phyloP scores from a whole-genome alignment of 1,140 invertebrate species.

The Bombus affinis region DNA sequence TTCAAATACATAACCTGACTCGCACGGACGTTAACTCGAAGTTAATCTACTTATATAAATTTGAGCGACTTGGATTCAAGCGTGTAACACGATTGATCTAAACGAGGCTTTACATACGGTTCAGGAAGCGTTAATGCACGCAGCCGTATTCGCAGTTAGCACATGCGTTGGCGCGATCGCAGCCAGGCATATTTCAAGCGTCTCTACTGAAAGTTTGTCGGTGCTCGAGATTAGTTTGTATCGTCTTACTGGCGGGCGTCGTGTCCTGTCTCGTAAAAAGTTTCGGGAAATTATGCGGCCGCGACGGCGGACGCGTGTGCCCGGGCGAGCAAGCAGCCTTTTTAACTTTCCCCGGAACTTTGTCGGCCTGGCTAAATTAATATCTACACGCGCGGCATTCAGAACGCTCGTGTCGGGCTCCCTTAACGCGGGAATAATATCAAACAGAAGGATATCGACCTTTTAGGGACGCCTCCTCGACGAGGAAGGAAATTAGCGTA shows the following conservation, averaged over 20 bases:
- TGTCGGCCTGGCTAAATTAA: constrained; percentile 35
- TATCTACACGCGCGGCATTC: constrained; percentile 41
- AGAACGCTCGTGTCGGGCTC: not conserved
- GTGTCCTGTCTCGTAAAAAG: constrained; percentile 37
- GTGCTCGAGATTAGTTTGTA: constrained; percentile 38
- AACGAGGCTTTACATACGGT: not conserved
- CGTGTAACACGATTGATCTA: not conserved
- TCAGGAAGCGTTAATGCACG: constrained; percentile 48
- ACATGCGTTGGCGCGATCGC: not conserved
- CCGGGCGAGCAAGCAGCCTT: constrained; percentile 15
- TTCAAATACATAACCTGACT: no score
- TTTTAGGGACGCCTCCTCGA: no score
- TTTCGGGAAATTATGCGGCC: constrained; percentile 37
- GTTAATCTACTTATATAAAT: not conserved
- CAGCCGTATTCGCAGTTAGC: constrained; percentile 6
- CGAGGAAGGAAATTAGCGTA: not conserved
- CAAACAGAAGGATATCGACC: not conserved
- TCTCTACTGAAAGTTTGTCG: constrained; percentile 16
- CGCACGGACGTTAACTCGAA: not conserved
- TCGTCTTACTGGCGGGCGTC: constrained; percentile 20
- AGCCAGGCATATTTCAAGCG: constrained; percentile 31
- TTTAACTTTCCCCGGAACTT: constrained; percentile 24
- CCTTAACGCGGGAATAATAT: constrained; percentile 9
- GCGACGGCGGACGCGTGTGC: constrained; percentile 16
- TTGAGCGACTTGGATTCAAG: not conserved